Evolutionary conservation across 2,113 vertebrate genomes (phyloP), one percentile per base, ranked within the genome.

Genomic region (Tapirus terrestris): DNA sequence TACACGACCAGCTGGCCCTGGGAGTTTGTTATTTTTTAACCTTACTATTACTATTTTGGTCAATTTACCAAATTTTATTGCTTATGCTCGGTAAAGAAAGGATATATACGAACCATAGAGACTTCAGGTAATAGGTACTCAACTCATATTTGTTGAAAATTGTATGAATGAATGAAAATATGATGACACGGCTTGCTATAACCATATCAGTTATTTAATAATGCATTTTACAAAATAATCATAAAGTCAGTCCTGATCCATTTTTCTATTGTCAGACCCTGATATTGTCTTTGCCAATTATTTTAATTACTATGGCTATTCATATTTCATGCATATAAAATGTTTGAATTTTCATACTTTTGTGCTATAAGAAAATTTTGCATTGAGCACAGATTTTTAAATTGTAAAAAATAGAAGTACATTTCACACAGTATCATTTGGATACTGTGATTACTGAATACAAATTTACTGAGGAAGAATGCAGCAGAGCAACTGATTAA

Each of bases 261-360:
- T 70, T 94, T 92, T 83, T 75, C 14, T 88, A 11, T 68, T 83
- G 75, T 87, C 33, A 88, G 43, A 93, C 70, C 10, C 39, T 91
- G 8, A 6, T 94, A 61, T 63, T 95, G 51, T 88, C 23, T 77
- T 85, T 89, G 45, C 6, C 53, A 70, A 33, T 67, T 96, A 11
- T 91, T 94, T 92, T 76, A 83, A 70, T 94, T 80, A 56, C 9
- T 48, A n/a, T 43, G 17, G 18, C 18, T 92, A 20, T 79, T 84
- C 23, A 70, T 70, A 2, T n/a, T 60, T 85, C 53, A 72, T 58
- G 48, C 51, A 90, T 88, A 83, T 70, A 43, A 92, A 92, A 63
- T 56, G 72, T 18, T 90, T 87, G 1, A 56, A 76, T 95, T 60
- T 75, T 33, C 27, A 67, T 88, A 84, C 3, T 85, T 96, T 43